Evolutionary conservation across 2,888 invertebrate genomes (phyloP), one percentile per base, ranked within the genome.

Genomic region (Parochlus steinenii): DNA sequence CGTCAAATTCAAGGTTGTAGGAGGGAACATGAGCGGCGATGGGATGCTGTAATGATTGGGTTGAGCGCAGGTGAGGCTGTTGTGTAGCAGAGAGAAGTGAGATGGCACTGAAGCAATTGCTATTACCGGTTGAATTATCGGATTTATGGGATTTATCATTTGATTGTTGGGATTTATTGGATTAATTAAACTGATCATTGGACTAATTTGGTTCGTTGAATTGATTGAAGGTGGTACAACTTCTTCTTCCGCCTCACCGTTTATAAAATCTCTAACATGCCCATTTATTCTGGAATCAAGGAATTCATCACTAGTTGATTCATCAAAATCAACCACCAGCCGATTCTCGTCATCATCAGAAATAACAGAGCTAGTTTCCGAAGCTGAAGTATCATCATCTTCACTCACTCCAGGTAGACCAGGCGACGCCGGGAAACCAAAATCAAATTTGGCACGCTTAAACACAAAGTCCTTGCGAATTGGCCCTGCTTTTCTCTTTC

Each of bases 401-500:
- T 51, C 50, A 1, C 43, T 41, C 3, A 31, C 43, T 18, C 45
- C 54, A 53, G 44, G 50, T 47, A 40, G 50, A 49, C 34, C 56
- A 44, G 23, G 42, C 51, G 15, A 50, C 45, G 8, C 54, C 54
- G 11, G 56, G 55, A 54, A 49, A 4, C 45, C 43, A 1, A 44
- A 46, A 33, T 57, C 56, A 8, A 49, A 50, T 17, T 56, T 54
- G 10, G 53, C 48, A 10, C 60, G 53, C 6, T 56, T 49, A 33
- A 56, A 58, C 10, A 58, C 48, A 28, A 52, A 58, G 43, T 69
- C 67, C 41, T 62, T 62, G 5, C 71, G 67, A 41, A 74, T 56
- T 1, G 74, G 70, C 2, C 71, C 73, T 15, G 71, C 69, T 51
- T 69, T 69, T 31, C 72, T 55, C 48, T 68, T 69, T 18, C 60